Conservation (phyloP, 2,888 invertebrate species). For the Teleiodes luculella region DNA sequence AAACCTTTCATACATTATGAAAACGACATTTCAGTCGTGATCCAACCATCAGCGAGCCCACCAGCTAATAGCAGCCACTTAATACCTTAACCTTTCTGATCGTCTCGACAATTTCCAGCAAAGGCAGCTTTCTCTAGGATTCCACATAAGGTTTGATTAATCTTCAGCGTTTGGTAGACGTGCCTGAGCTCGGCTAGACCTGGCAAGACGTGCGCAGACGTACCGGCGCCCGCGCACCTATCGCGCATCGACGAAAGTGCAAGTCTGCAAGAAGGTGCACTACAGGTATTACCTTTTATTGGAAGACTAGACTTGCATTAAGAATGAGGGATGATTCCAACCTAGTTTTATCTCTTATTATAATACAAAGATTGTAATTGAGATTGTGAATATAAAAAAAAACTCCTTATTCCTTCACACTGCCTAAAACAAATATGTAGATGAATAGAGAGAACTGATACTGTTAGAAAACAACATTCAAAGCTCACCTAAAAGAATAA, state of each 20-base stretch:
- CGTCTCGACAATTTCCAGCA: neutral
- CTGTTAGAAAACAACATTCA: too few species aligned
- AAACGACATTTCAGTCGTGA: constrained; percentile 3
- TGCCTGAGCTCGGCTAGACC: neutral
- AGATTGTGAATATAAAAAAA: too few species aligned
- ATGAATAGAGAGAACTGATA: too few species aligned
- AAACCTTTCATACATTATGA: neutral
- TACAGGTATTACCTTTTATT: neutral
- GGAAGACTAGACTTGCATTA: too few species aligned
- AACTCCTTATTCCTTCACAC: too few species aligned
- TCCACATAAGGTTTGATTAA: constrained; percentile 39
- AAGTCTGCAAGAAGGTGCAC: constrained; percentile 40
- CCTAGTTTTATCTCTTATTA: too few species aligned
- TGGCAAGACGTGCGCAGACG: constrained; percentile 52
- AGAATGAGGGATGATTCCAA: too few species aligned
- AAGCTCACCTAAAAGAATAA: too few species aligned
- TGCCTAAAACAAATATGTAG: too few species aligned
- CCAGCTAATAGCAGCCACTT: neutral
- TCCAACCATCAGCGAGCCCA: neutral
- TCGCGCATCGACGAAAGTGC: constrained; percentile 70
- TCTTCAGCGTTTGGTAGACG: constrained; percentile 38
- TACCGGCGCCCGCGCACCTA: constrained; percentile 51
- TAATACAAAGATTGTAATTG: too few species aligned
- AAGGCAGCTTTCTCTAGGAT: neutral
- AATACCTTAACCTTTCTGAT: neutral